A percentile compares a stretch with the other conserved stretches of the same genome.
These are phyloP conservation scores for Malthinus seriepunctatus DNA, from an alignment of 2,888 invertebrate species.

Conservation along the genomic window DNA sequence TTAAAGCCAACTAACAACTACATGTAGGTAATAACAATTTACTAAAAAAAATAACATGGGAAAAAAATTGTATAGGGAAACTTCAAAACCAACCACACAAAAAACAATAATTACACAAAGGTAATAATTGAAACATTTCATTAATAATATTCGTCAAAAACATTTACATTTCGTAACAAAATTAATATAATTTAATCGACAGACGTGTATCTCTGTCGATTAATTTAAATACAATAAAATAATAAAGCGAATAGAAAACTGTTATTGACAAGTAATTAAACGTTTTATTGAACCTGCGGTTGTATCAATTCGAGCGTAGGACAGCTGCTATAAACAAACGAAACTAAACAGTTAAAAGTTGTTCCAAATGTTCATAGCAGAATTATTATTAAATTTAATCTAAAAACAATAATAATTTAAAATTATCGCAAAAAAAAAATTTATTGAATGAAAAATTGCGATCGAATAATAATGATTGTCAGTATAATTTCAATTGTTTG, in stretches of 20 bases:
- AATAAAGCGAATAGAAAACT: conserved; percentile 46
- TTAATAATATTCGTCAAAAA: neutral
- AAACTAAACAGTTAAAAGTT: conserved; percentile 39
- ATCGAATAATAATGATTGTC: neutral
- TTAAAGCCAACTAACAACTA: conserved; percentile 41
- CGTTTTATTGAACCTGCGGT: conserved; percentile 44
- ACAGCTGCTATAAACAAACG: conserved; percentile 42
- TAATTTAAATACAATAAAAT: conserved; percentile 31
- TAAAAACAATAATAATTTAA: neutral
- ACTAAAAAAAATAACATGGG: conserved; percentile 19
- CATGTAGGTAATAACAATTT: conserved; percentile 29
- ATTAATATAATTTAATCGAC: neutral
- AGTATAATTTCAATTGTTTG: neutral
- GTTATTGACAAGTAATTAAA: conserved; percentile 50
- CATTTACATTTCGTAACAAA: neutral
- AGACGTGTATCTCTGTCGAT: neutral
- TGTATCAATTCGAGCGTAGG: conserved; percentile 36
- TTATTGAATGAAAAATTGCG: neutral
- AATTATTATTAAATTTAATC: neutral
- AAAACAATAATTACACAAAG: neutral
- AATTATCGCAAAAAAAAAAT: conserved; percentile 1
- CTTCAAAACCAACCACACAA: conserved; percentile 22
- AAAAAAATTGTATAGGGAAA: conserved; percentile 13
- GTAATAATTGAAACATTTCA: neutral
- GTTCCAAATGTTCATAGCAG: conserved; percentile 8